Evolutionary conservation across 2,888 invertebrate genomes (phyloP).

Genomic region (Melipona beecheii): DNA sequence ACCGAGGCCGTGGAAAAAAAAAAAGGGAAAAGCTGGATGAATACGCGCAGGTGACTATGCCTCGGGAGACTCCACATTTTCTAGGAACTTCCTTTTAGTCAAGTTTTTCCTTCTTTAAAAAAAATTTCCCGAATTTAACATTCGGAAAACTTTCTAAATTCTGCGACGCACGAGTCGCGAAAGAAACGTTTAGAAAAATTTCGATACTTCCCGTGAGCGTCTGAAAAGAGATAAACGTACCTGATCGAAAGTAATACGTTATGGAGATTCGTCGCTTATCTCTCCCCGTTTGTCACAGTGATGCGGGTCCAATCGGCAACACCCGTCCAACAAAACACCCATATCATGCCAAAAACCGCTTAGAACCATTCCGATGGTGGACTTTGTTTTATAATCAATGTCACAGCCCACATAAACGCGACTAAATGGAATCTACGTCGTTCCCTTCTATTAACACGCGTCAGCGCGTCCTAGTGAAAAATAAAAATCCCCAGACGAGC

Average conservation of each 20-base stretch:
- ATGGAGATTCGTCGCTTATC: constrained; percentile 32
- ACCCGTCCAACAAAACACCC: constrained; percentile 42
- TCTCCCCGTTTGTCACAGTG: background rate
- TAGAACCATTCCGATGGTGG: constrained; percentile 28
- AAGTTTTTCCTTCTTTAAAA: background rate
- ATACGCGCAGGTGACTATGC: background rate
- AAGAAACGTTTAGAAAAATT: background rate
- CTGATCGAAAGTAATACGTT: constrained; percentile 3
- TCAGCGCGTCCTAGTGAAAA: background rate
- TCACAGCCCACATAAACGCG: constrained; percentile 38
- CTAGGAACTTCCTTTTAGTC: no score
- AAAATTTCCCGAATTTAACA: background rate
- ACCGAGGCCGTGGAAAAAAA: constrained; percentile 44
- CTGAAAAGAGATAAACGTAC: background rate
- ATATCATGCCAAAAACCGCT: constrained; percentile 54
- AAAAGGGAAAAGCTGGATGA: background rate
- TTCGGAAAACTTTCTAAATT: no score
- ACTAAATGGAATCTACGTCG: background rate
- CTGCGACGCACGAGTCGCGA: no score
- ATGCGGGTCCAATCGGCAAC: constrained; percentile 51
- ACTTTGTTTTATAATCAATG: constrained; percentile 40
- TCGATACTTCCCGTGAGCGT: background rate
- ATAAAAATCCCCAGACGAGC: background rate
- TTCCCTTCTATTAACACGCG: background rate
- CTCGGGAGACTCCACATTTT: background rate